Base-by-base conservation (phyloP, 2,113 vertebrate species). In the Eolophus roseicapilla region DNA sequence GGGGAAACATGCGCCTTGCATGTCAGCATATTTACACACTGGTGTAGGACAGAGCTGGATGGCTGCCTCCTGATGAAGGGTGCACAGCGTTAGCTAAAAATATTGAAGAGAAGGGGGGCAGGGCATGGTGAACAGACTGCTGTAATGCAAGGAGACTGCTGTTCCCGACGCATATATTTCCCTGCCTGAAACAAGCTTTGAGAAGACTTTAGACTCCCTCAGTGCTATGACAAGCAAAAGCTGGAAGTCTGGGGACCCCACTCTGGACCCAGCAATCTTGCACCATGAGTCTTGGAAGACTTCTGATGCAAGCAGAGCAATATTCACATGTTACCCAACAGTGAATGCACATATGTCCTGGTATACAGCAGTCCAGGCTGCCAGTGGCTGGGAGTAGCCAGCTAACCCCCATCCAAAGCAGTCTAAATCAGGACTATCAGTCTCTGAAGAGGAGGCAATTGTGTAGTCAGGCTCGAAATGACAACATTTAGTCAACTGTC, bases 251-350 rank as follows among this genome's bases (percentile, higher is more conserved):
- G 46, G 24, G 21, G 14, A 18, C 2, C 9, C 46, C 1, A 1
- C 19, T 59, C 28, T 3, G 6, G 24, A 70, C 17, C 7, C 31
- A 23, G 13, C 19, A 35, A n/a, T 53, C 4, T 6, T 8, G 37
- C 6, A 10, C 17, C 12, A 14, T 10, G 29, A 41, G 31, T 41
- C 49, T 46, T 84, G 29, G 60, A 79, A 70, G 67, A 1, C 15
- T 73, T 49, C 39, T 52, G 49, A 9, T 28, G 18, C 1, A 1
- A 10, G 10, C 10, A 39, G 82, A 50, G 33, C 5, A 29, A 55
- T 5, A 24, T 31, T 27, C 0, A 0, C 3, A 0, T 37, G 31
- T 62, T 25, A 15, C 4, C 14, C 39, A 57, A 2, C 10, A 50
- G 28, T 6, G 44, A 23, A 35, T 15, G 33, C 24, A 20, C 53